Evolutionary conservation across 2,888 invertebrate species (phyloP).

Genomic region (Zaprionus obscuricornis): DNA sequence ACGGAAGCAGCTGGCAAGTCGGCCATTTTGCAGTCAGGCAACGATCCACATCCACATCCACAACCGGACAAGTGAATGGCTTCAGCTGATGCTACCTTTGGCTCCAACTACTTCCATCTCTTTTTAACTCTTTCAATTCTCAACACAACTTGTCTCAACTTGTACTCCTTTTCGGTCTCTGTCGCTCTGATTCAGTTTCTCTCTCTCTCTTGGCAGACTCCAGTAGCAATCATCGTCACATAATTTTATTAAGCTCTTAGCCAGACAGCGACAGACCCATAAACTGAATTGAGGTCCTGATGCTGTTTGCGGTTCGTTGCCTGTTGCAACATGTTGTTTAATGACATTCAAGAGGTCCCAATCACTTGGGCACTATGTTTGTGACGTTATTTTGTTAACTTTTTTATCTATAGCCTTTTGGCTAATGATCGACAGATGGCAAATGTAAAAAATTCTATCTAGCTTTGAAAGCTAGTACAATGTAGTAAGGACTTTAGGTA

Average conservation of each 20-base stretch:
- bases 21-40: constrained; percentile 53
- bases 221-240: constrained; percentile 71
- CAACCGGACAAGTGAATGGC: constrained; percentile 37
- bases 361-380: constrained; percentile 22
- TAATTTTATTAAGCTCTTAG: constrained; percentile 75
- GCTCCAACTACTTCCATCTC: neutral
- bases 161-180: neutral
- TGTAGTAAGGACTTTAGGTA: no score
- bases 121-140: neutral
- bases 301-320: constrained; percentile 41
- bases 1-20: constrained; percentile 46
- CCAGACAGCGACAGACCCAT: constrained; percentile 41
- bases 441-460: no score
- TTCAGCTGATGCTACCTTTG: constrained; percentile 12
- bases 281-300: constrained; percentile 27
- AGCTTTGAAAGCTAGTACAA: no score
- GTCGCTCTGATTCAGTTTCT: neutral
- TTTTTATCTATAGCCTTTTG: constrained; percentile 5
- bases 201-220: constrained; percentile 18
- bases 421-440: constrained; percentile 13
- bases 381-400: constrained; percentile 6
- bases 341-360: constrained; percentile 18
- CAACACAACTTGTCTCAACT: neutral
- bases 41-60: constrained; percentile 59
- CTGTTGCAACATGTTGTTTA: constrained; percentile 37